Percentiles rank a stretch among this genome's conserved stretches.
These are phyloP conservation scores for Thereva unica DNA, from an alignment of 2,888 invertebrate species.

Conservation along the genomic window DNA sequence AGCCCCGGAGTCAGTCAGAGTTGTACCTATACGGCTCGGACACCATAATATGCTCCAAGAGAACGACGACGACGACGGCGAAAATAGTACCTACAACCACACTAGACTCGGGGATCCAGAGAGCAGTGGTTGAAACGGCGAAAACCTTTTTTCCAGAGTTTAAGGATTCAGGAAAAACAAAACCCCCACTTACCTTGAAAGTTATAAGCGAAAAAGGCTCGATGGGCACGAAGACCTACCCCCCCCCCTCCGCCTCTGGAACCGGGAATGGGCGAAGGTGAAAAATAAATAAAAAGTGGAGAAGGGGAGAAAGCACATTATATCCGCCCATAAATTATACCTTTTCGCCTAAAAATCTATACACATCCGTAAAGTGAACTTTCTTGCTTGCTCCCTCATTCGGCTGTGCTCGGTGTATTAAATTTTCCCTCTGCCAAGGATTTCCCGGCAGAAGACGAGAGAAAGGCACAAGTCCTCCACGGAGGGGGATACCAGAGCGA, in stretches of 20 bases:
- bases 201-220: slow-evolving; percentile 17
- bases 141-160: not conserved
- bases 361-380: slow-evolving; percentile 28
- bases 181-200: slow-evolving; percentile 35
- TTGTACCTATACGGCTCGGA: slow-evolving; percentile 23
- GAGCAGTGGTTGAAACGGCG: slow-evolving; percentile 21
- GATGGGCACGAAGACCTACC: slow-evolving; percentile 1
- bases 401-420: slow-evolving; percentile 14
- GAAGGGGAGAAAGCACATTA: slow-evolving; percentile 39
- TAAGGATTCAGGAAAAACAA: slow-evolving; percentile 14
- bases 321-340: slow-evolving; percentile 44
- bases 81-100: slow-evolving; percentile 36
- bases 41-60: slow-evolving; percentile 7
- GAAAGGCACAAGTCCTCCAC: not conserved
- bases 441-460: not conserved
- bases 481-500: slow-evolving; percentile 17
- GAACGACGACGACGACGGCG: too few species aligned
- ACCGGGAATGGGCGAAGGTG: slow-evolving; percentile 10
- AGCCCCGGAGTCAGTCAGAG: slow-evolving; percentile 25
- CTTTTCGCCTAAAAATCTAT: slow-evolving; percentile 40
- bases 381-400: slow-evolving; percentile 25
- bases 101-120: not conserved
- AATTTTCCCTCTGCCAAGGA: slow-evolving; percentile 18
- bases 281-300: slow-evolving; percentile 35
- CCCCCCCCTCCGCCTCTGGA: too few species aligned